Evolutionary conservation across 2,113 vertebrate species (phyloP).

Genomic region (Boleophthalmus pectinirostris): DNA sequence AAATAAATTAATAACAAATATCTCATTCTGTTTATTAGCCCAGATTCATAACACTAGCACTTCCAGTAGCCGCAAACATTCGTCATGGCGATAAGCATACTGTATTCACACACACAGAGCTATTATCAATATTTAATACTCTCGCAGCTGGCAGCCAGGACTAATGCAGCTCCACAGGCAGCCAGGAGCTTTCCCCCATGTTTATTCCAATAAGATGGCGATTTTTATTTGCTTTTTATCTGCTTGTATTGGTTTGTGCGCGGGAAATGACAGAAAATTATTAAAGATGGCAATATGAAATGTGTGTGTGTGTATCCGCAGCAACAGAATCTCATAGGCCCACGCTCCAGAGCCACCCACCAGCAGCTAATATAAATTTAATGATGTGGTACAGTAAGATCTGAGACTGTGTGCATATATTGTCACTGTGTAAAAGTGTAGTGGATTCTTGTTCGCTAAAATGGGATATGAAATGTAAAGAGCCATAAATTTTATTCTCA

Average conservation of each 20-base stretch:
- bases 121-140: slow-evolving; percentile 67
- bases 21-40: slow-evolving; percentile 40
- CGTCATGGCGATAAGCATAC: slow-evolving; percentile 20
- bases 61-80: slow-evolving; percentile 27
- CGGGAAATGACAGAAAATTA: slow-evolving; percentile 24
- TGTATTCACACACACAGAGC: slow-evolving; percentile 46
- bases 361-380: slow-evolving; percentile 31
- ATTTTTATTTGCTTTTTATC: slow-evolving; percentile 38
- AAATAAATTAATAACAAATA: slow-evolving; percentile 27
- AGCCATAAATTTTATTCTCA: not conserved
- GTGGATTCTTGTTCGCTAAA: not conserved
- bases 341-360: slow-evolving; percentile 32
- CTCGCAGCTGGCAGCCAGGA: slow-evolving; percentile 45
- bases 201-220: slow-evolving; percentile 36
- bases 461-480: not conserved
- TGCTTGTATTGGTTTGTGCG: slow-evolving; percentile 31
- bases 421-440: not conserved
- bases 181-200: slow-evolving; percentile 21
- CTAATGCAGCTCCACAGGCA: slow-evolving; percentile 34
- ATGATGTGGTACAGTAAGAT: not conserved
- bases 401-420: slow-evolving; percentile 1
- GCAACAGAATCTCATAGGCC: slow-evolving; percentile 19
- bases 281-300: slow-evolving; percentile 25
- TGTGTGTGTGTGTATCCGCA: slow-evolving; percentile 38
- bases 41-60: slow-evolving; percentile 26